A percentile compares a stretch with the other conserved stretches of the same genome.
Evolutionary conservation across 2,888 invertebrate species (phyloP).

Genomic region (Hypercompe scribonia): DNA sequence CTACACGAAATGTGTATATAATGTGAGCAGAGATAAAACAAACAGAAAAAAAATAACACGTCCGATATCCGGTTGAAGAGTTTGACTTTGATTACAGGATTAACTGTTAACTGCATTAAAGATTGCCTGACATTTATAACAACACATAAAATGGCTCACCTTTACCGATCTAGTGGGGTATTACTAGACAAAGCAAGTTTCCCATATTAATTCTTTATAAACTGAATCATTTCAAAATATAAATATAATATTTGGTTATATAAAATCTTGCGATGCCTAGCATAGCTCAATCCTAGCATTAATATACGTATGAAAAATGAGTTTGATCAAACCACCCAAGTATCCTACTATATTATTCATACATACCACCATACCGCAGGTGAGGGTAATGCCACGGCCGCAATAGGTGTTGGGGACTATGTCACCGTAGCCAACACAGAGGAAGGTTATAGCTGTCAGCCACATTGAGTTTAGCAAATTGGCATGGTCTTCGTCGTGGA

Average conservation of each 20-base stretch:
- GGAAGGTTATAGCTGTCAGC: constrained; percentile 99
- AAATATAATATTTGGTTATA: constrained; percentile 14
- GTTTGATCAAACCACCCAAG: constrained; percentile 66
- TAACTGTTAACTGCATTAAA: constrained; percentile 69
- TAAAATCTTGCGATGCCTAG: constrained; percentile 71
- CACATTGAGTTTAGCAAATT: constrained; percentile 99
- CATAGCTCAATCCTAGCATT: constrained; percentile 50
- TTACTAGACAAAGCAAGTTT: constrained; percentile 74
- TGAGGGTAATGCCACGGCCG: constrained; percentile 99
- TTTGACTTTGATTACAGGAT: constrained; percentile 82
- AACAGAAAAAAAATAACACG: constrained; percentile 58
- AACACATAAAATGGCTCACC: constrained; percentile 87
- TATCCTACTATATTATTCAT: constrained; percentile 75
- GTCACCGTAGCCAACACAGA: constrained; percentile 99
- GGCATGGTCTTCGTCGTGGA: constrained; percentile 99
- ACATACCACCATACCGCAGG: constrained; percentile 99
- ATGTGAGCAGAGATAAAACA: constrained; percentile 62
- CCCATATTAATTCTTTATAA: constrained; percentile 11
- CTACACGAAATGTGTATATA: constrained; percentile 43
- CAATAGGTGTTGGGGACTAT: constrained; percentile 99
- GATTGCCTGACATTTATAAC: constrained; percentile 60
- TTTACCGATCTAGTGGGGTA: constrained; percentile 73
- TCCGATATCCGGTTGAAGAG: constrained; percentile 72
- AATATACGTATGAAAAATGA: constrained; percentile 54
- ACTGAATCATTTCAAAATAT: background rate